These are phyloP conservation scores for Saguinus imperator DNA, from an alignment of 2,113 vertebrate genomes.

Conservation along the genomic window DNA sequence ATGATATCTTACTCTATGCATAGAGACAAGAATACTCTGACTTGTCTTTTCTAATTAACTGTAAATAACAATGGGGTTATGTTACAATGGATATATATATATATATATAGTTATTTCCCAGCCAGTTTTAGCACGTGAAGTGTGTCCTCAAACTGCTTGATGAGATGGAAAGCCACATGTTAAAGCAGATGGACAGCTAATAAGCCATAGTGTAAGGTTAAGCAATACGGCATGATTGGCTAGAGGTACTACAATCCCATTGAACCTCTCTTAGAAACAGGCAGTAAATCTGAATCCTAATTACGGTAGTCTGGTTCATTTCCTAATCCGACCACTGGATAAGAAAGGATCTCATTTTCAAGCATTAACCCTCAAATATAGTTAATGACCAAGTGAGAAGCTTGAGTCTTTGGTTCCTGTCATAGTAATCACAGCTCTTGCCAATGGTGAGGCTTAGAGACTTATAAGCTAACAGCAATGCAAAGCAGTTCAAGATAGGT, in stretches of 20 bases:
- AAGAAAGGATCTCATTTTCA: constrained; percentile 65
- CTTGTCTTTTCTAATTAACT: constrained; percentile 73
- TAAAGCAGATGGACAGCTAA: constrained; percentile 71
- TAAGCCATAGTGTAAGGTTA: constrained; percentile 57
- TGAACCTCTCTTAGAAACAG: constrained; percentile 58
- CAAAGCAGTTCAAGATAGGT: background rate
- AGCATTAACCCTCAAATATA: constrained; percentile 50
- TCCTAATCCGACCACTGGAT: constrained; percentile 51
- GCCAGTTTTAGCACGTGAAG: constrained; percentile 50
- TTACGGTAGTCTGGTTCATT: constrained; percentile 17
- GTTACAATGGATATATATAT: background rate
- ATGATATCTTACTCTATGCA: constrained; percentile 68
- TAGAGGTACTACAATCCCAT: constrained; percentile 18
- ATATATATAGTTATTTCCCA: constrained; percentile 42
- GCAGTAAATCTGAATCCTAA: constrained; percentile 59
- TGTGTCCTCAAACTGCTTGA: constrained; percentile 56
- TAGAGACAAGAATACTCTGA: constrained; percentile 53
- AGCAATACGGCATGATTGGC: constrained; percentile 17
- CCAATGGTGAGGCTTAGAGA: background rate
- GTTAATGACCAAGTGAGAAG: background rate
- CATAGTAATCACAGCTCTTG: background rate
- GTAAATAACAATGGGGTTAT: constrained; percentile 53
- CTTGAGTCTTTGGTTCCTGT: background rate
- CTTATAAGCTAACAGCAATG: background rate
- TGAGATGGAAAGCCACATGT: constrained; percentile 46